Evolutionary conservation across 2,888 invertebrate species (phyloP).

Genomic region (Elysia crispata): DNA sequence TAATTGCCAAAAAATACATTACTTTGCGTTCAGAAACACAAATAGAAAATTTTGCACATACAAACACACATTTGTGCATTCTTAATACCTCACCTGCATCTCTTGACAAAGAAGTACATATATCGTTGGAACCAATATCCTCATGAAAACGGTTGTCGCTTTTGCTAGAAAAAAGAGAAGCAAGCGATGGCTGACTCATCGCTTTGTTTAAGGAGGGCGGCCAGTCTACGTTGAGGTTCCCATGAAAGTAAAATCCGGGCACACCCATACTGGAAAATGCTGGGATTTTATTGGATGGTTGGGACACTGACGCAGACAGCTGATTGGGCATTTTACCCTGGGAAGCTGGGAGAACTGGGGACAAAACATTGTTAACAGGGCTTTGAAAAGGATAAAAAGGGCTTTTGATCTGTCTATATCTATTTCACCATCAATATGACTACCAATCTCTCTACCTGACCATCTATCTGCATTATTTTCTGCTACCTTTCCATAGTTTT

Average conservation of each 20-base stretch:
- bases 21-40: too few species aligned
- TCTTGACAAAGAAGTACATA: slow-evolving; percentile 15
- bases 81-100: slow-evolving; percentile 17
- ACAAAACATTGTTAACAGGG: too few species aligned
- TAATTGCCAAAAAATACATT: too few species aligned
- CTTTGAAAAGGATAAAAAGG: slow-evolving; percentile 7
- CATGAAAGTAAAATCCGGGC: slow-evolving; percentile 68
- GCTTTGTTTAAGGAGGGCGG: slow-evolving; percentile 58
- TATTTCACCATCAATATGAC: too few species aligned
- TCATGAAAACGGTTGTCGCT: slow-evolving; percentile 30
- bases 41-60: too few species aligned
- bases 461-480: too few species aligned
- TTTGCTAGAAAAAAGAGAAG: slow-evolving; percentile 53
- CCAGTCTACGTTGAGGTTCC: slow-evolving; percentile 67
- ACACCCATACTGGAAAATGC: slow-evolving; percentile 52
- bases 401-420: too few species aligned
- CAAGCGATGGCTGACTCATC: slow-evolving; percentile 54
- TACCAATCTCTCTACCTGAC: too few species aligned
- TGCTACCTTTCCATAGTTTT: too few species aligned
- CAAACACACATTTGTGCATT: not conserved
- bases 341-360: slow-evolving; percentile 24
- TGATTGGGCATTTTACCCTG: slow-evolving; percentile 28
- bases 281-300: slow-evolving; percentile 37
- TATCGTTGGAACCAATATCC: slow-evolving; percentile 4
- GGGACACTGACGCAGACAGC: slow-evolving; percentile 1